Base-by-base conservation (phyloP, 2,797 vertebrate genomes). In the Sternarchorhynchus goeldii region DNA sequence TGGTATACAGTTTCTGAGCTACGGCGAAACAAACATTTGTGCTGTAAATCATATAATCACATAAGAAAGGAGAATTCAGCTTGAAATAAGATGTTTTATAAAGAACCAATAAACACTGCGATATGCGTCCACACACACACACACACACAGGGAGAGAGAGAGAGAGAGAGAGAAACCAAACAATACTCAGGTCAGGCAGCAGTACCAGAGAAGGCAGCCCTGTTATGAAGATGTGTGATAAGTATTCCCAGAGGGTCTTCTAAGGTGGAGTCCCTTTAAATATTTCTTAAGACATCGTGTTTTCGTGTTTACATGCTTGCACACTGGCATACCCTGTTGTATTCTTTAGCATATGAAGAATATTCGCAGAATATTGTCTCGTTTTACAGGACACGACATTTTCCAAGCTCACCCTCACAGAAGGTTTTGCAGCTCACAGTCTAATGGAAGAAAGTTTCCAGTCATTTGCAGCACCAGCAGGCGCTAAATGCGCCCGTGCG, bases 11-110 rank as follows among this genome's bases (percentile, higher is more conserved):
- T 31, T 32, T 34, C 14, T 67, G 34, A 68, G 73, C 10, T 64
- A 32, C 39, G 50, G 20, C 3, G 32, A 75, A 79, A 60, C 71
- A 66, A 34, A 29, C 14, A 56, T 21, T 34, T 34, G 45, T 78
- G 53, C 63, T 59, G 32, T 56, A 62, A 66, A 77, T 66, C 68
- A 58, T 63, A 74, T 31, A 18, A 21, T 66, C 68, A 53, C 63
- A 77, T 36, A 18, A 31, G 64, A 6, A 53, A 25, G 69, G 20
- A 29, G 12, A 66, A 45, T 65, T 41, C 5, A 1, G n/a, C 21
- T 14, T 31, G 0, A 75, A 29, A 71, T 63, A 16, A 81, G 34
- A 39, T 31, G 18, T 32, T 59, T 59, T 6, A 77, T 53, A 53
- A 55, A 39, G 31, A 45, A 56, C 25, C 7, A 32, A 62, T 34